These are phyloP conservation scores for Pentamera pediparva DNA, from an alignment of 53 echinoderm and acorn worm species.

Conservation along the genomic window DNA sequence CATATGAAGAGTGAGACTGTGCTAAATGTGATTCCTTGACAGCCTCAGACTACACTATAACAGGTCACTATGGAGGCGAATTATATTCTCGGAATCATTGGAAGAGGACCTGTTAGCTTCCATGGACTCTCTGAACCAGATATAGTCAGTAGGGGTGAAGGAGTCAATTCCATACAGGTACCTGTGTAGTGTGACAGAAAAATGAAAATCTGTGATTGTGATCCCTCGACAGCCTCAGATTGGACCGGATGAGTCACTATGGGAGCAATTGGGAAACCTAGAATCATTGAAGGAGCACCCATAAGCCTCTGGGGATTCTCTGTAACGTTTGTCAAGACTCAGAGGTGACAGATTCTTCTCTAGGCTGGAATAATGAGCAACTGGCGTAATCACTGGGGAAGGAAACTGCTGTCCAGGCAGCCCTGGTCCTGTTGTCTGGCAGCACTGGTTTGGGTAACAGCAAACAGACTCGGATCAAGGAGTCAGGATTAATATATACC, in stretches of 20 bases:
- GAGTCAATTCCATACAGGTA: constrained; percentile 60
- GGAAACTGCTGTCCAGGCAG: too few relatives aligned
- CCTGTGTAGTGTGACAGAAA: constrained; percentile 8
- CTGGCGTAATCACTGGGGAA: too few relatives aligned
- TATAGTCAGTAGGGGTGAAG: constrained; percentile 48
- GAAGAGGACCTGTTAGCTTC: constrained; percentile 54
- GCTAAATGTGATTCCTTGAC: too few relatives aligned
- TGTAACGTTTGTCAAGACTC: too few relatives aligned
- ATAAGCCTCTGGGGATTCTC: constrained; percentile 49
- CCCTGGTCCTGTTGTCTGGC: too few relatives aligned
- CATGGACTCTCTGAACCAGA: constrained; percentile 75
- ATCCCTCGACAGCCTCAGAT: too few relatives aligned
- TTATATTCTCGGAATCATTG: constrained; percentile 21
- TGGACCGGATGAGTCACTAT: constrained; percentile 73
- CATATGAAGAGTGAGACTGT: not conserved
- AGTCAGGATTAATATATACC: too few relatives aligned
- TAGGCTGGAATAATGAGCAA: too few relatives aligned
- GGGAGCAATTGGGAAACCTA: constrained; percentile 39
- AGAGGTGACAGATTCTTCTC: too few relatives aligned
- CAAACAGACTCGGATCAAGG: too few relatives aligned
- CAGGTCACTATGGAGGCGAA: constrained; percentile 62
- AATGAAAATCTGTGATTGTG: not conserved
- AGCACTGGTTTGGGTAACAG: too few relatives aligned
- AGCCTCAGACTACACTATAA: too few relatives aligned
- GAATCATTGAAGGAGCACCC: constrained; percentile 54